These are phyloP conservation scores for Crocodylus rhombifer DNA, from an alignment of 2,797 vertebrate species.

Conservation along the genomic window DNA sequence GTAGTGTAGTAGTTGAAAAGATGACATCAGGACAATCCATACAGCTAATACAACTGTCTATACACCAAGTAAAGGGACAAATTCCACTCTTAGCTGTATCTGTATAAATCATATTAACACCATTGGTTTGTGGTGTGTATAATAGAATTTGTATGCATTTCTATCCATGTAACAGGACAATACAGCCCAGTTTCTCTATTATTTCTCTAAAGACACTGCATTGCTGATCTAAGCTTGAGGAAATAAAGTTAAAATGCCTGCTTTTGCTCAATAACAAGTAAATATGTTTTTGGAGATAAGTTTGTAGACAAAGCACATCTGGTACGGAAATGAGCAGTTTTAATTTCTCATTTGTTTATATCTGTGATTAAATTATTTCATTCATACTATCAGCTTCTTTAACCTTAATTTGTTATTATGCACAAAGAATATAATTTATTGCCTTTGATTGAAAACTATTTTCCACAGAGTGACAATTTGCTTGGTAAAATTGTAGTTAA, in stretches of 20 bases:
- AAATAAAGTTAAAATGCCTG: not conserved
- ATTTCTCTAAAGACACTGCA: not conserved
- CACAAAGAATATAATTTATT: conserved; percentile 21
- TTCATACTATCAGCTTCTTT: conserved; percentile 35
- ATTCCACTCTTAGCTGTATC: not conserved
- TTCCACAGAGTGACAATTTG: not conserved
- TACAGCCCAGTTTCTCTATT: not conserved
- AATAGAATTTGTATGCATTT: not conserved
- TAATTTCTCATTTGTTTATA: conserved; percentile 48
- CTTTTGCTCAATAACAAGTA: conserved; percentile 7
- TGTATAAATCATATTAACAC: accelerated
- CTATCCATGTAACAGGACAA: not conserved
- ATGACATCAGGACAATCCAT: not conserved
- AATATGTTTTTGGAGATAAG: conserved; percentile 42
- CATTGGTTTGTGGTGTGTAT: not conserved
- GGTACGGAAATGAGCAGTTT: not conserved
- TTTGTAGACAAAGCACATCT: conserved; percentile 41
- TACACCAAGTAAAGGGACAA: not conserved
- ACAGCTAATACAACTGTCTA: not conserved
- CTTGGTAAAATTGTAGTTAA: not conserved
- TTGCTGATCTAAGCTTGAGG: not conserved
- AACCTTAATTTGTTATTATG: conserved; percentile 17
- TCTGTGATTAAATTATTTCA: conserved; percentile 44
- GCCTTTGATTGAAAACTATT: conserved; percentile 28
- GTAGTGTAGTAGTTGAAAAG: not conserved